Conservation (phyloP, 2,888 invertebrate species). For the Drosophila vallismaia region DNA sequence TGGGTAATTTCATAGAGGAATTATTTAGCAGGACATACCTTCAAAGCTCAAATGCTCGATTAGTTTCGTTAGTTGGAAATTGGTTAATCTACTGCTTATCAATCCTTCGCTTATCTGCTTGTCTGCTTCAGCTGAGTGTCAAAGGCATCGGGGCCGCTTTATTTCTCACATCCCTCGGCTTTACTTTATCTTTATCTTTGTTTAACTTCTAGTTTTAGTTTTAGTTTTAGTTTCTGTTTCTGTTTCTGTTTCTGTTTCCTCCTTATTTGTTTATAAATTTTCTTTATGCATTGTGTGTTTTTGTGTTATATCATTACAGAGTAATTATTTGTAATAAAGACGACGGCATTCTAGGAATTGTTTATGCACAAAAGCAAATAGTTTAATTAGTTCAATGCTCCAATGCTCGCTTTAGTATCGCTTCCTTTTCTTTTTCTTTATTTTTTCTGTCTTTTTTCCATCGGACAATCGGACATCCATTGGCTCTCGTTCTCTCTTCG, state of each 20-base stretch:
- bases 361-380: conserved; percentile 67
- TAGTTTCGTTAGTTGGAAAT: not conserved
- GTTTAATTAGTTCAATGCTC: conserved; percentile 52
- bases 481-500: not conserved
- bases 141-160: conserved; percentile 16
- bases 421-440: conserved; percentile 15
- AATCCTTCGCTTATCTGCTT: not conserved
- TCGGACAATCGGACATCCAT: conserved; percentile 4
- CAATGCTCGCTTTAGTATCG: conserved; percentile 45
- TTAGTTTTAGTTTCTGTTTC: conserved; percentile 9
- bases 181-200: conserved; percentile 4
- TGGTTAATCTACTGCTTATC: not conserved
- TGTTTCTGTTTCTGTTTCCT: conserved; percentile 1
- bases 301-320: conserved; percentile 50
- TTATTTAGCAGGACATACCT: not conserved
- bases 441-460: not conserved
- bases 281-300: conserved; percentile 40
- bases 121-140: conserved; percentile 11
- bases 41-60: not conserved
- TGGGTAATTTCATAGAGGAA: conserved; percentile 40
- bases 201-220: conserved; percentile 18
- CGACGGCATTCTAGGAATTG: conserved; percentile 79
- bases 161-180: conserved; percentile 2
- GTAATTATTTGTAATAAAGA: conserved; percentile 68
- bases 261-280: conserved; percentile 15